Evolutionary conservation across 2,888 invertebrate species (phyloP), one percentile per base, ranked within the genome.

Genomic region (Callimorpha dominula): DNA sequence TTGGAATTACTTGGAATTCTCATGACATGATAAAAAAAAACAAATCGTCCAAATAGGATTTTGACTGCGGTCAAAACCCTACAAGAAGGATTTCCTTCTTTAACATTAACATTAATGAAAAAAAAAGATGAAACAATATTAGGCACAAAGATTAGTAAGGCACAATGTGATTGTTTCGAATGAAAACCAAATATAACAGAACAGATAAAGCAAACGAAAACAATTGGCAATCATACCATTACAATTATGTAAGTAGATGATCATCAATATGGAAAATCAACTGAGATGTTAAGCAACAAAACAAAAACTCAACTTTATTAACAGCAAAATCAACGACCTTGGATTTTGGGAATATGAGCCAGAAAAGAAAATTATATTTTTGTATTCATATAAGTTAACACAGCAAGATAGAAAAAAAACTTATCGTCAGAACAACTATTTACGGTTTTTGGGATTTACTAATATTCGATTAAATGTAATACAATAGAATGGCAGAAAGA

Each of bases 121-220:
- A 77, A 82, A 86, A 81, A 80, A 79, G 71, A 82, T 81, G 84
- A 87, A 88, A 89, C 85, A 87, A 87, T 76, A 77, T 86, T 85
- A 92, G 93, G 93, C 93, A 94, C 92, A 90, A 91, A 82, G 85
- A 87, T 82, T 79, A 84, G 49, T 92, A 95, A 95, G 95, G 95
- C 94, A 95, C 95, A 81, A 88, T 78, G 92, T 90, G 91, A 90
- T 88, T 86, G 84, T 89, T 88, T 82, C 85, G 73, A 84, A 72
- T 66, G 65, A 64, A 78, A 80, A 72, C n/a, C n/a, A 67, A 52
- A n/a, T 42, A 67, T 67, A 76, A 67, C 72, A 75, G 76, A 17
- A 4, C 71, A 71, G 31, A 66, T 31, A 73, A 73, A 54, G n/a
- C 17, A 69, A 73, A 72, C 77, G 52, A 69, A 73, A 52, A 40